Evolutionary conservation across 1,140 invertebrate species (phyloP).

Genomic region (Agraylea sexmaculata): DNA sequence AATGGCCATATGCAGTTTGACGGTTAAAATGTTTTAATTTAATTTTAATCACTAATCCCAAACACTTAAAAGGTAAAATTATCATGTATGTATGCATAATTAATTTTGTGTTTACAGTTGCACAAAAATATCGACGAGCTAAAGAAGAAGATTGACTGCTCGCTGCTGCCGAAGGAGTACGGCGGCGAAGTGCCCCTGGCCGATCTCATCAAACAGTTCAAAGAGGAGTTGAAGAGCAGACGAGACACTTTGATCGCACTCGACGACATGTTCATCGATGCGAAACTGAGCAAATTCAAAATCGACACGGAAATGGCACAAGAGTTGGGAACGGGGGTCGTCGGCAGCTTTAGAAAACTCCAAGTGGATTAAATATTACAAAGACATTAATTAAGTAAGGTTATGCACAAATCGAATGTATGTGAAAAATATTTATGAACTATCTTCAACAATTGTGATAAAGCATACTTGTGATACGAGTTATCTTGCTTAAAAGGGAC

Average conservation of each 20-base stretch:
- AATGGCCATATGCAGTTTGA: too few species aligned
- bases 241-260: slow-evolving; percentile 55
- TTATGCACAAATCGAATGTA: too few species aligned
- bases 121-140: slow-evolving; percentile 60
- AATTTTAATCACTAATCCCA: slow-evolving; percentile 11
- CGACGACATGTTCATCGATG: slow-evolving; percentile 68
- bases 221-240: slow-evolving; percentile 49
- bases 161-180: slow-evolving; percentile 75
- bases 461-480: too few species aligned
- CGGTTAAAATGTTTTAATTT: too few species aligned
- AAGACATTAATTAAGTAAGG: too few species aligned
- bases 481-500: too few species aligned
- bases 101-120: slow-evolving; percentile 41
- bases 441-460: too few species aligned
- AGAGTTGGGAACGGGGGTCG: slow-evolving; percentile 51
- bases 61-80: not conserved
- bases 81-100: too few species aligned
- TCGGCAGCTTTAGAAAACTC: slow-evolving; percentile 68
- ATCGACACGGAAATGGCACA: slow-evolving; percentile 51
- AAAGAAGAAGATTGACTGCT: slow-evolving; percentile 52
- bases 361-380: slow-evolving; percentile 60
- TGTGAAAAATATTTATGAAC: too few species aligned
- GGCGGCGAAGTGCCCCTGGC: slow-evolving; percentile 63
- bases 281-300: slow-evolving; percentile 47
- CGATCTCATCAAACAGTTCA: slow-evolving; percentile 69